phyloP scores from a whole-genome alignment of 2,888 invertebrate genomes.

The Eretmocerus hayati region DNA sequence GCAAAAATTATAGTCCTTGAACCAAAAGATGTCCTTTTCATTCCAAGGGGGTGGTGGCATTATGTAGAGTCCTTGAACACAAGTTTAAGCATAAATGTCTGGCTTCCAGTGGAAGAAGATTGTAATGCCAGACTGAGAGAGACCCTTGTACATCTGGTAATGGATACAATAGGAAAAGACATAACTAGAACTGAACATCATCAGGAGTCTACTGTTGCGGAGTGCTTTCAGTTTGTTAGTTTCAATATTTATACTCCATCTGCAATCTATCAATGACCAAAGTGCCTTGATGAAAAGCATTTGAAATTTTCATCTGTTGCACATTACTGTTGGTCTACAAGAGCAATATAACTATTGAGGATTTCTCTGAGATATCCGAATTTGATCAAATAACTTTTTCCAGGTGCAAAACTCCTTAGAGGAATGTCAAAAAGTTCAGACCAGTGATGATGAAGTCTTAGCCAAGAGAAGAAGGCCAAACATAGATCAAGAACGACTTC shows the following conservation, averaged over 20 bases:
- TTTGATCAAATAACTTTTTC: slow-evolving; percentile 16
- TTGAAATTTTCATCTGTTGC: too few relatives aligned
- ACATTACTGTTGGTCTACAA: too few relatives aligned
- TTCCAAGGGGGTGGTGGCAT: slow-evolving; percentile 96
- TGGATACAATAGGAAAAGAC: slow-evolving; percentile 32
- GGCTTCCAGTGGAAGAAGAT: slow-evolving; percentile 64
- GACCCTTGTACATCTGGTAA: slow-evolving; percentile 39
- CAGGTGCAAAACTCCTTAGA: slow-evolving; percentile 31
- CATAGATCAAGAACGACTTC: too few relatives aligned
- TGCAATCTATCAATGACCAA: slow-evolving; percentile 7
- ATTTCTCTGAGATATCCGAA: slow-evolving; percentile 33
- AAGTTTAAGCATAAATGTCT: slow-evolving; percentile 62
- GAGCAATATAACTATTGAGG: too few relatives aligned
- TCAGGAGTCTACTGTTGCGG: slow-evolving; percentile 22
- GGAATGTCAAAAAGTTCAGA: slow-evolving; percentile 25
- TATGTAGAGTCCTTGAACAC: slow-evolving; percentile 68
- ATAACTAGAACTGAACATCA: slow-evolving; percentile 25
- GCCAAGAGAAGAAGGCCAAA: slow-evolving; percentile 6
- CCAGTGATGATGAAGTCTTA: not conserved
- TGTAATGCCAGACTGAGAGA: slow-evolving; percentile 37
- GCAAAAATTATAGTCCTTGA: slow-evolving; percentile 59
- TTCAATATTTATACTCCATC: slow-evolving; percentile 1
- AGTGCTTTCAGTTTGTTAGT: slow-evolving; percentile 34
- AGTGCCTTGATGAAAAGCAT: slow-evolving; percentile 4
- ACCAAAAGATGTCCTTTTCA: slow-evolving; percentile 80